Base-by-base conservation (phyloP, 1,140 invertebrate genomes). In the Vanessa tameamea region DNA sequence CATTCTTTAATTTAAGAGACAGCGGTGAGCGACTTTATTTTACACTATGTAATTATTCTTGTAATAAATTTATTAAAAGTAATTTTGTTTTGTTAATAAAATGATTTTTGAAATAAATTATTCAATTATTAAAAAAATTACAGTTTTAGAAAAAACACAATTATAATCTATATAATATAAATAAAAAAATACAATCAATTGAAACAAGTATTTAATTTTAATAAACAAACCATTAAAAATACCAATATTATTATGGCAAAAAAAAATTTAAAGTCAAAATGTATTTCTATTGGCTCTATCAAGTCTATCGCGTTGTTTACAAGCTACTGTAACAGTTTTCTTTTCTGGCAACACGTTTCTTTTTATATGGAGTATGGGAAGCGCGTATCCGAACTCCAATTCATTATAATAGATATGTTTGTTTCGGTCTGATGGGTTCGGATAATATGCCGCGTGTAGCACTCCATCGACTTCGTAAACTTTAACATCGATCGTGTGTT, bases 401-500 rank as follows among this genome's bases (percentile, higher is more conserved):
- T 88, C 88, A 65, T 87, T 83, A 48, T 90, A 90, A 82, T 92
- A 90, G 0, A 89, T 71, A 72, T 90, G 89, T 51, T 90, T 90
- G 74, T 85, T 87, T 51, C 88, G 83, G 65, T 90, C 82, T 7
- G 86, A 82, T 0, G 88, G 87, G 69, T 91, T 90, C 0, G 92
- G 90, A 76, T 94, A 94, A 78, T 92, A 93, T 3, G 94, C 94
- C 5, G 93, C 87, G 47, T 93, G 77, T n/a, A 92, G 82, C 16
- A 87, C 78, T 0, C 86, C 89, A 85, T 94, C 93, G 0, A 94
- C 91, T 70, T 84, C 84, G 74, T 94, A 95, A 7, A 94, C 76
- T 81, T 91, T 91, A 0, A 95, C 90, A 78, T 95, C 94, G 47
- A 95, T 87, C 7, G 92, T 87, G 20, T 93, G 87, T 83, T 94